Percentiles rank a stretch among this genome's conserved stretches.
These are phyloP conservation scores for Botia almorhae DNA, from an alignment of 2,797 vertebrate species.

Conservation along the genomic window DNA sequence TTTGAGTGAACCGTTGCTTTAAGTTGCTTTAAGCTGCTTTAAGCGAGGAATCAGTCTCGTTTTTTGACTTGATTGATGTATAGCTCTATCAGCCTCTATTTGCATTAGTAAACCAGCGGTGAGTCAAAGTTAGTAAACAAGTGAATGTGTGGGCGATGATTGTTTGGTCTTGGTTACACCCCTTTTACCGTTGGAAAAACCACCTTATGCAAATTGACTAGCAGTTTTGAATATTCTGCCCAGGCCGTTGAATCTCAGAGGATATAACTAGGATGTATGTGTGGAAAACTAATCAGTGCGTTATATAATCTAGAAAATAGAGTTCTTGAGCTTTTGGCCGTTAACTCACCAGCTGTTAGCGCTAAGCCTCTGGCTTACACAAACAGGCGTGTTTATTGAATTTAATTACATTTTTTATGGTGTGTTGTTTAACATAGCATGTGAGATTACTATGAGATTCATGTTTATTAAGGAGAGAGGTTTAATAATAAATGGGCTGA, in stretches of 20 bases:
- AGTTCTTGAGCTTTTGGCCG: background rate
- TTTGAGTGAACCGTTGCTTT: background rate
- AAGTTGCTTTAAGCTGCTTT: too few species aligned
- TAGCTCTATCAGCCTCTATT: background rate
- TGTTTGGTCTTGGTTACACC: slow-evolving; percentile 13
- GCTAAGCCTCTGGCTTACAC: slow-evolving; percentile 22
- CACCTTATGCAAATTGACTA: slow-evolving; percentile 40
- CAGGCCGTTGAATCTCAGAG: slow-evolving; percentile 7
- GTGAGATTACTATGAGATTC: slow-evolving; percentile 27
- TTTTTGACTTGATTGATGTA: background rate
- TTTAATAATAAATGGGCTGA: slow-evolving; percentile 35
- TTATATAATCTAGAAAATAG: slow-evolving; percentile 11
- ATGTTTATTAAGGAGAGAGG: slow-evolving; percentile 54
- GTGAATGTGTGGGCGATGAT: background rate
- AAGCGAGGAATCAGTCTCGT: too few species aligned
- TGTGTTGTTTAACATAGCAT: slow-evolving; percentile 21
- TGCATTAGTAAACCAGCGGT: slow-evolving; percentile 5
- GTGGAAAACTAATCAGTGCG: slow-evolving; percentile 23
- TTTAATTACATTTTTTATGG: slow-evolving; percentile 58
- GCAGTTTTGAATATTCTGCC: slow-evolving; percentile 36
- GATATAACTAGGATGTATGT: slow-evolving; percentile 13
- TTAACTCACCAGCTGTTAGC: slow-evolving; percentile 34
- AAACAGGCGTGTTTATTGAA: slow-evolving; percentile 43
- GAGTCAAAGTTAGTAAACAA: background rate
- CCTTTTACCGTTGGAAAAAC: slow-evolving; percentile 35